These are phyloP conservation scores for Eilema sororculum DNA, from an alignment of 2,888 invertebrate genomes.

Conservation along the genomic window DNA sequence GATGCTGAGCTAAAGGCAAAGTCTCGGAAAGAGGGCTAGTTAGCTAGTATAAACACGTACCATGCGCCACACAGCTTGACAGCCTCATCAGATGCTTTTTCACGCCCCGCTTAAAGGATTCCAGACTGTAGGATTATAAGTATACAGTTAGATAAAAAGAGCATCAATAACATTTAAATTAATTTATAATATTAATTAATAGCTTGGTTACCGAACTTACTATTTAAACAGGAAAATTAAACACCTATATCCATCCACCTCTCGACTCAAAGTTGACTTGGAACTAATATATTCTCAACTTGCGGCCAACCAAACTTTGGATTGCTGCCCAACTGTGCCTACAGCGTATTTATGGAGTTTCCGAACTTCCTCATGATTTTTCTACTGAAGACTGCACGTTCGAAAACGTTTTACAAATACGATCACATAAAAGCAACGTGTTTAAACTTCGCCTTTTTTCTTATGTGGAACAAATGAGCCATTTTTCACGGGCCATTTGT, in stretches of 20 bases:
- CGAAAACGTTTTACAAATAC: conserved; percentile 38
- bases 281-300: conserved; percentile 26
- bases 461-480: conserved; percentile 32
- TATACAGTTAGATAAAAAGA: too few species aligned
- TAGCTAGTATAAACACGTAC: too few species aligned
- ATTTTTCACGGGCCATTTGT: conserved; percentile 29
- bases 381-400: conserved; percentile 23
- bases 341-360: conserved; percentile 19
- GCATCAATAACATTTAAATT: too few species aligned
- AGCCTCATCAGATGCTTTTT: too few species aligned
- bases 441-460: conserved; percentile 39
- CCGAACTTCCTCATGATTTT: conserved; percentile 25
- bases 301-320: conserved; percentile 31
- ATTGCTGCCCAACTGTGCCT: conserved; percentile 23
- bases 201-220: background rate
- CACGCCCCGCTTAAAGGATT: too few species aligned
- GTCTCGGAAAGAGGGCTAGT: too few species aligned
- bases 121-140: too few species aligned
- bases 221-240: background rate
- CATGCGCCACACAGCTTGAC: too few species aligned
- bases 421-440: conserved; percentile 13
- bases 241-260: background rate
- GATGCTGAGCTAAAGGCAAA: too few species aligned
- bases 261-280: conserved; percentile 8
- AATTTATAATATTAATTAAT: too few species aligned